Percentiles rank a stretch among this genome's conserved stretches.
Conservation (phyloP, 1,140 invertebrate species). For the Coboldia fuscipes region DNA sequence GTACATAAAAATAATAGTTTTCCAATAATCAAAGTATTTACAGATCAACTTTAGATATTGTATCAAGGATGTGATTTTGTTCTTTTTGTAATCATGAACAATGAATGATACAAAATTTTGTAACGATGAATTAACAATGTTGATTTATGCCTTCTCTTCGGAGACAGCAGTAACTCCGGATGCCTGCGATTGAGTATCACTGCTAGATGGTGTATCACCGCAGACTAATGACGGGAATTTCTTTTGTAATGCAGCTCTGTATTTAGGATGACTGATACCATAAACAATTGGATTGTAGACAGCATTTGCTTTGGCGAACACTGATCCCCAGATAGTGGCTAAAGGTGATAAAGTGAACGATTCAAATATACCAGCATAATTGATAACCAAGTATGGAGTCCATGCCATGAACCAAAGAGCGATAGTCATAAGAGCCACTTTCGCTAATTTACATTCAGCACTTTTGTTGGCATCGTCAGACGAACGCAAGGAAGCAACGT, state of each 20-base stretch:
- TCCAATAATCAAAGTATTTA: too few relatives aligned
- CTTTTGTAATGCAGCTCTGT: slow-evolving; percentile 35
- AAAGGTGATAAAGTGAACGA: slow-evolving; percentile 35
- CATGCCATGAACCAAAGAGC: slow-evolving; percentile 54
- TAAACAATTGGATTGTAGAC: slow-evolving; percentile 48
- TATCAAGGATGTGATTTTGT: too few relatives aligned
- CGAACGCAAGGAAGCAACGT: slow-evolving; percentile 39
- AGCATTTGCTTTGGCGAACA: slow-evolving; percentile 42
- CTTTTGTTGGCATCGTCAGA: slow-evolving; percentile 33
- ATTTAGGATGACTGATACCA: slow-evolving; percentile 41
- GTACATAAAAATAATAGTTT: too few relatives aligned
- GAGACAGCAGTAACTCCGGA: slow-evolving; percentile 28
- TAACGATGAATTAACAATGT: neutral
- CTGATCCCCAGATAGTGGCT: slow-evolving; percentile 40
- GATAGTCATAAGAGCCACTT: slow-evolving; percentile 52
- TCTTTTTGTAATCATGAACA: too few relatives aligned
- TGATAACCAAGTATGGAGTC: slow-evolving; percentile 52
- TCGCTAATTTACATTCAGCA: slow-evolving; percentile 35
- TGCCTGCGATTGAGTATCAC: slow-evolving; percentile 29
- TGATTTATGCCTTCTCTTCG: slow-evolving; percentile 24
- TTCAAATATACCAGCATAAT: slow-evolving; percentile 43
- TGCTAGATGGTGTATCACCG: slow-evolving; percentile 21
- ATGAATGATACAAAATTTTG: neutral
- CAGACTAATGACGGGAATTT: slow-evolving; percentile 39
- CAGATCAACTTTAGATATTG: too few relatives aligned